These are phyloP conservation scores for Caradrina kadenii DNA, from an alignment of 2,888 invertebrate genomes.

Conservation along the genomic window DNA sequence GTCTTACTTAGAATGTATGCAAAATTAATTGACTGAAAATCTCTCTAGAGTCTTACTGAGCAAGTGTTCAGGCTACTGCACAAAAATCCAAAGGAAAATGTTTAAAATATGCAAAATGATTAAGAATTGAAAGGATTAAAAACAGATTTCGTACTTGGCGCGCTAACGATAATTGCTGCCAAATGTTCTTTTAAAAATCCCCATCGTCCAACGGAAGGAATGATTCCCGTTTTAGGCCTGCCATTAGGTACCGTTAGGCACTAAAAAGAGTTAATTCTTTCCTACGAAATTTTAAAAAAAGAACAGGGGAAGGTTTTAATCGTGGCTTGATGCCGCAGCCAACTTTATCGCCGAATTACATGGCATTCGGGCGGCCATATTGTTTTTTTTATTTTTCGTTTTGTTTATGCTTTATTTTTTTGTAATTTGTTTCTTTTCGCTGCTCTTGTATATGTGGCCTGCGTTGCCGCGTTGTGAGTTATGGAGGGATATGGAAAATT, in stretches of 20 bases:
- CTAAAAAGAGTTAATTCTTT: slow-evolving; percentile 66
- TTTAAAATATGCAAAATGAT: slow-evolving; percentile 64
- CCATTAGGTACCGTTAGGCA: slow-evolving; percentile 64
- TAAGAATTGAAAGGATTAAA: slow-evolving; percentile 72
- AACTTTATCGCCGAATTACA: slow-evolving; percentile 63
- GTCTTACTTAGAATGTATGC: slow-evolving; percentile 11
- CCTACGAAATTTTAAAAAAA: slow-evolving; percentile 62
- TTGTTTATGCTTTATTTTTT: slow-evolving; percentile 34
- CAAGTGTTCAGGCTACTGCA: slow-evolving; percentile 11
- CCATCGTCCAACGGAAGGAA: slow-evolving; percentile 45
- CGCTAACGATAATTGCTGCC: slow-evolving; percentile 74
- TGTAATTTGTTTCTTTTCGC: slow-evolving; percentile 53
- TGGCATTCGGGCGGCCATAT: slow-evolving; percentile 54
- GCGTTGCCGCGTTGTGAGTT: slow-evolving; percentile 22
- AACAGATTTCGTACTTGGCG: slow-evolving; percentile 65
- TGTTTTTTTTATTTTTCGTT: slow-evolving; percentile 45
- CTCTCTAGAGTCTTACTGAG: slow-evolving; percentile 12
- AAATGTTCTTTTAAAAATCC: slow-evolving; percentile 70
- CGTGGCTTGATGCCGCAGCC: slow-evolving; percentile 46
- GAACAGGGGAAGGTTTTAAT: slow-evolving; percentile 63
- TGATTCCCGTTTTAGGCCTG: slow-evolving; percentile 60
- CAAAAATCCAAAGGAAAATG: slow-evolving; percentile 48
- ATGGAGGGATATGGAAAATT: slow-evolving; percentile 19
- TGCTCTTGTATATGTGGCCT: slow-evolving; percentile 28
- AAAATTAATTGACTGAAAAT: slow-evolving; percentile 22